Evolutionary conservation across 2,888 invertebrate genomes (phyloP).

Genomic region (Philereme transversata): DNA sequence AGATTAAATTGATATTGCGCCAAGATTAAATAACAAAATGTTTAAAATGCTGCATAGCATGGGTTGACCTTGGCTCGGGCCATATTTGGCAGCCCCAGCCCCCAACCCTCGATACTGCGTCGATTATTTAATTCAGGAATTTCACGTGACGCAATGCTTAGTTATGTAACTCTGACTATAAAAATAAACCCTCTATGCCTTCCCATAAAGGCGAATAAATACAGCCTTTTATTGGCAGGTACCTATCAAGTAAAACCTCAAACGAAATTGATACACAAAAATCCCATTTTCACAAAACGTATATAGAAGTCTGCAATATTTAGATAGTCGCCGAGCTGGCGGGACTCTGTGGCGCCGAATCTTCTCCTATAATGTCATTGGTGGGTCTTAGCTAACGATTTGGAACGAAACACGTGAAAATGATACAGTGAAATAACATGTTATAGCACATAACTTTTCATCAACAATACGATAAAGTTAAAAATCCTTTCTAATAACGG

Average conservation of each 20-base stretch:
- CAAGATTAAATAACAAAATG: constrained; percentile 34
- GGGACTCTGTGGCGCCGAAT: constrained; percentile 23
- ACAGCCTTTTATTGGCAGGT: too few species aligned
- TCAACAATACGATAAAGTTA: too few species aligned
- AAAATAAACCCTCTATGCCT: too few species aligned
- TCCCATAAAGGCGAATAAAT: too few species aligned
- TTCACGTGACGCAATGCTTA: constrained; percentile 12
- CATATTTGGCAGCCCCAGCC: constrained; percentile 35
- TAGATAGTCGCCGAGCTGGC: constrained; percentile 25
- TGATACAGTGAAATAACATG: neutral
- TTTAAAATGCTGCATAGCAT: constrained; percentile 41
- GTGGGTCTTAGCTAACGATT: constrained; percentile 12
- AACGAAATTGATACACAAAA: too few species aligned
- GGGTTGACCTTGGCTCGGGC: constrained; percentile 36
- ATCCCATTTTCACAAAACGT: too few species aligned
- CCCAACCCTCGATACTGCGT: constrained; percentile 42
- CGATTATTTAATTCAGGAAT: constrained; percentile 21
- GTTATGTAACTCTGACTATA: neutral
- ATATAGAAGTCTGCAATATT: constrained; percentile 15
- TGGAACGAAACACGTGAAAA: constrained; percentile 18
- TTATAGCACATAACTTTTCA: too few species aligned
- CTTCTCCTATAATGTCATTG: constrained; percentile 5
- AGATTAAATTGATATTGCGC: constrained; percentile 33
- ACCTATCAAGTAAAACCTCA: too few species aligned
- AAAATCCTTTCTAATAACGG: too few species aligned